Base-by-base conservation (phyloP, 2,113 vertebrate species). In the Pangasianodon gigas region DNA sequence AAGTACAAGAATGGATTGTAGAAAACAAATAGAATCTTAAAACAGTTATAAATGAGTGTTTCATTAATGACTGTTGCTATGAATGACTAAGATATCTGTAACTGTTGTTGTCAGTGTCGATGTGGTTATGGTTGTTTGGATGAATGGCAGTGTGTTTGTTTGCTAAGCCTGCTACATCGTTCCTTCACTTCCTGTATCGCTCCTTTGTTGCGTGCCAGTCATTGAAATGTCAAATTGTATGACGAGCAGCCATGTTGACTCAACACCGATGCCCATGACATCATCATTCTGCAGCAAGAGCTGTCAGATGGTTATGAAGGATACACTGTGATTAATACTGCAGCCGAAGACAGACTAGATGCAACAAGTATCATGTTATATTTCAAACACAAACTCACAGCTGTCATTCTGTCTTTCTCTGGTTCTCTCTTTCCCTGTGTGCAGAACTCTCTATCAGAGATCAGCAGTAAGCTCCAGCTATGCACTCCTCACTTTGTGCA, bases 401-500 rank as follows among this genome's bases (percentile, higher is more conserved):
- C 83, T 52, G 3, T 74, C 62, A n/a, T 83, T 0, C 8, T 24
- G 75, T 77, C 19, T 51, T 10, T 88, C 8, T 91, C 24, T 54
- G 56, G 56, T 41, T 80, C 41, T 14, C 41, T 32, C 89, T 80
- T 16, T 32, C 19, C 52, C 32, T 80, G 67, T 6, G 62, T 85
- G 1, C 91, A 99, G 98, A 98, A 97, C 93, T 97, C 98, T 0
- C 96, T 99, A 79, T 94, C 94, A 7, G 98, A 99, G 92, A 93
- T 99, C 88, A 96, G 94, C 87, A 96, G 96, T 67, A 97, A 97
- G 90, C 97, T 99, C 86, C 96, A 97, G 95, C 94, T 94, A 7
- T 96, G 96, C 91, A 96, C 97, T 0, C 95, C 96, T 9, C 98
- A 99, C 94, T 96, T 97, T 0, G 89, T 99, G 92, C 97, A 97